These are phyloP conservation scores for Bucco capensis DNA, from an alignment of 2,113 vertebrate species.

Conservation along the genomic window DNA sequence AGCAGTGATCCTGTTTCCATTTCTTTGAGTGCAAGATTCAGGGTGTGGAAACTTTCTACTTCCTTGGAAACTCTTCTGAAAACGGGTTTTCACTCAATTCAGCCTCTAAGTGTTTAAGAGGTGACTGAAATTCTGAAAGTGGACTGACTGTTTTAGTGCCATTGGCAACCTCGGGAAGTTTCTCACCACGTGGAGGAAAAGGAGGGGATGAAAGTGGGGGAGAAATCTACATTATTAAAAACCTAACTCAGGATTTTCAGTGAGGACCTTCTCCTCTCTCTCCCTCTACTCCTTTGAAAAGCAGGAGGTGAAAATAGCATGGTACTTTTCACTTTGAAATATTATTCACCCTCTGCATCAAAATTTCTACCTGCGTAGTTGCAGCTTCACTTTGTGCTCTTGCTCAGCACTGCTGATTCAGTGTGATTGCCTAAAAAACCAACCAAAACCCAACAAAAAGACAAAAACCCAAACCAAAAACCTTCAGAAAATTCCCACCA, in stretches of 20 bases:
- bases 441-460: background rate
- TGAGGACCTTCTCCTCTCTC: slow-evolving; percentile 48
- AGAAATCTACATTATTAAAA: slow-evolving; percentile 68
- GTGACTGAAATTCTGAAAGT: slow-evolving; percentile 81
- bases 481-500: background rate
- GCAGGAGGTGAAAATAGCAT: slow-evolving; percentile 56
- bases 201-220: slow-evolving; percentile 14
- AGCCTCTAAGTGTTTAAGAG: slow-evolving; percentile 82
- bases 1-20: slow-evolving; percentile 69
- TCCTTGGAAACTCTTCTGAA: slow-evolving; percentile 83
- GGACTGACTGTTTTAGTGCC: slow-evolving; percentile 67
- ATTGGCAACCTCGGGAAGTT: slow-evolving; percentile 70
- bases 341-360: slow-evolving; percentile 40
- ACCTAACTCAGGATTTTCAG: slow-evolving; percentile 49
- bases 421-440: background rate
- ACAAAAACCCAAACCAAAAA: background rate
- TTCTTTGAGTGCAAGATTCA: slow-evolving; percentile 73
- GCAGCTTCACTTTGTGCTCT: slow-evolving; percentile 12
- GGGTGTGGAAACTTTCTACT: slow-evolving; percentile 83
- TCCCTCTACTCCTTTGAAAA: slow-evolving; percentile 38
- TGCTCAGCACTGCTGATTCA: background rate
- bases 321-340: slow-evolving; percentile 61
- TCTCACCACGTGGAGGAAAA: slow-evolving; percentile 69
- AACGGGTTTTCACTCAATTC: slow-evolving; percentile 80
- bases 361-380: slow-evolving; percentile 1